Evolutionary conservation across 2,888 invertebrate genomes (phyloP).

Genomic region (Polietes domitor): DNA sequence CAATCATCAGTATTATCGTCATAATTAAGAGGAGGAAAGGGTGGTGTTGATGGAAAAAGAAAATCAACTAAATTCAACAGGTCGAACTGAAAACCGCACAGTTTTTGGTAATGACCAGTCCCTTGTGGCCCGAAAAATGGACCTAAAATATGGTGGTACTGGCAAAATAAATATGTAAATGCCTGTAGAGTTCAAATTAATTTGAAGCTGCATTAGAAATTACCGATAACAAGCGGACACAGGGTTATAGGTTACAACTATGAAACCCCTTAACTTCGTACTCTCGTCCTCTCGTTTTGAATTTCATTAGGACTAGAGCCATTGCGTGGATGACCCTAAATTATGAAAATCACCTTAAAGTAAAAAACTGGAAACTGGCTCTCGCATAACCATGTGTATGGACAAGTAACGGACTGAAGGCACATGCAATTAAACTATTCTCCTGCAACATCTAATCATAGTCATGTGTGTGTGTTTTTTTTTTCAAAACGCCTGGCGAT

Average conservation of each 20-base stretch:
- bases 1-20: too few relatives aligned
- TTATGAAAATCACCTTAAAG: constrained; percentile 60
- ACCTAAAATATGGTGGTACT: too few relatives aligned
- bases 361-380: constrained; percentile 23
- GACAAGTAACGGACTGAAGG: background rate
- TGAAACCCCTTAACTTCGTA: constrained; percentile 24
- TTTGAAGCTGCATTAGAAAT: constrained; percentile 54
- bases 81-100: background rate
- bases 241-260: constrained; percentile 9
- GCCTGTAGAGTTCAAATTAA: constrained; percentile 54
- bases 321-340: constrained; percentile 61
- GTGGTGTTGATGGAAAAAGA: too few relatives aligned
- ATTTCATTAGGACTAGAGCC: constrained; percentile 45
- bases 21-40: too few relatives aligned
- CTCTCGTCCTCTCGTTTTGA: background rate
- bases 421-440: constrained; percentile 9
- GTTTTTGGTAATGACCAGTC: too few relatives aligned
- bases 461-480: background rate
- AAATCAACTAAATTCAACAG: too few relatives aligned
- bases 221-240: background rate
- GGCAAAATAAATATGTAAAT: too few relatives aligned
- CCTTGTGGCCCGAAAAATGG: background rate
- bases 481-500: too few relatives aligned
- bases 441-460: background rate
- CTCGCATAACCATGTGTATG: background rate